Evolutionary conservation across 2,113 vertebrate genomes (phyloP).

Genomic region (Gnathonemus echidnorhynchus): DNA sequence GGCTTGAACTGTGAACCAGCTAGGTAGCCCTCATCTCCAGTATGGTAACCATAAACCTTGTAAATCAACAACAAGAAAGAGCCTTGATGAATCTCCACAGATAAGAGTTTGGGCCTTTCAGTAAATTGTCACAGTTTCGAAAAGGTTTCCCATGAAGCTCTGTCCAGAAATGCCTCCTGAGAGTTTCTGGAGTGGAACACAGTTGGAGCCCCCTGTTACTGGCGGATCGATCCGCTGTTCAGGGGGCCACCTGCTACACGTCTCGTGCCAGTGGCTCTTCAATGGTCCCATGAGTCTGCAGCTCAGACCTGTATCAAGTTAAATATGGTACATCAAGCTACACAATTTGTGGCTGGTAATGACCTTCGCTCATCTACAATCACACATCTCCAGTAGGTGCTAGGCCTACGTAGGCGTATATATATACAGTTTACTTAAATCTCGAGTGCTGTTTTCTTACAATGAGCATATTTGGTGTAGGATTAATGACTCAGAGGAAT

Average conservation of each 20-base stretch:
- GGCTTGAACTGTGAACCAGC: background rate
- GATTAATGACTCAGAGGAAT: background rate
- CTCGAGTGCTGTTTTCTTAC: background rate
- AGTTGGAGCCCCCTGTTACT: background rate
- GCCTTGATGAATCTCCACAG: conserved; percentile 1
- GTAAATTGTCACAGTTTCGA: background rate
- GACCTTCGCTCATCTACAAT: background rate
- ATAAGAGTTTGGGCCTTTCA: background rate
- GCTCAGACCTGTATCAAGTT: background rate
- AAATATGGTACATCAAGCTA: background rate
- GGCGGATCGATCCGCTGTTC: background rate
- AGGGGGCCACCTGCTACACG: background rate
- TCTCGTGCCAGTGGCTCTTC: background rate
- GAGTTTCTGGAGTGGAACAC: background rate
- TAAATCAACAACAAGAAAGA: background rate
- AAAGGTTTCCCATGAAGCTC: background rate
- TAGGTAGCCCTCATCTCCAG: background rate
- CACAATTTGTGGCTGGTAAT: background rate
- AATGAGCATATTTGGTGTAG: background rate
- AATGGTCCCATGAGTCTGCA: background rate
- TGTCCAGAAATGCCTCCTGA: background rate
- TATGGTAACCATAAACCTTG: background rate
- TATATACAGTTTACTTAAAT: background rate
- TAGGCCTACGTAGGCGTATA: background rate
- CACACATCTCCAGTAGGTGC: background rate